Evolutionary conservation across 2,888 invertebrate species (phyloP).

Genomic region (Andrena marginata): DNA sequence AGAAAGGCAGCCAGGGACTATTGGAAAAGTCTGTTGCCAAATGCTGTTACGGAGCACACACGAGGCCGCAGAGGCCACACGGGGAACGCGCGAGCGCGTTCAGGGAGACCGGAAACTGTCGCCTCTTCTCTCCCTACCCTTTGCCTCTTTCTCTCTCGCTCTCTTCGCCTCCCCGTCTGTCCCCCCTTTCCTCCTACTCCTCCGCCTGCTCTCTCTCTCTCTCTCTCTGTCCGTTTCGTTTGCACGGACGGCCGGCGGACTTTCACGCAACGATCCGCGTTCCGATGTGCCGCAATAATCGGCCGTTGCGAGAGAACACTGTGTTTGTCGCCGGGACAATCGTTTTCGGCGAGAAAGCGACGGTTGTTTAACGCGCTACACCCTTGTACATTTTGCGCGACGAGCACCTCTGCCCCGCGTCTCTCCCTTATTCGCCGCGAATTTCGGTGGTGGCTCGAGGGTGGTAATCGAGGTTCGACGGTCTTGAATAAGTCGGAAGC

Average conservation of each 20-base stretch:
- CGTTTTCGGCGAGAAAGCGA: slow-evolving; percentile 63
- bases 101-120: slow-evolving; percentile 73
- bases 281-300: slow-evolving; percentile 74
- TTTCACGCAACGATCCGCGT: slow-evolving; percentile 72
- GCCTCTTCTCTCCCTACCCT: slow-evolving; percentile 60
- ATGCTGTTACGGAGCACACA: slow-evolving; percentile 28
- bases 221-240: slow-evolving; percentile 41
- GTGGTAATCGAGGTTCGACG: too few species aligned
- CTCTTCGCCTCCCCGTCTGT: slow-evolving; percentile 34
- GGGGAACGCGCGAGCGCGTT: slow-evolving; percentile 43
- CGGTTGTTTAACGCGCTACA: slow-evolving; percentile 46
- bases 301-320: slow-evolving; percentile 72
- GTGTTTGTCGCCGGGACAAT: slow-evolving; percentile 54
- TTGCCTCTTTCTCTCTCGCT: slow-evolving; percentile 27
- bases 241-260: slow-evolving; percentile 61
- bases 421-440: too few species aligned
- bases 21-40: slow-evolving; percentile 46
- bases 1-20: background rate
- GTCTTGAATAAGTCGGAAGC: too few species aligned
- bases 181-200: slow-evolving; percentile 39
- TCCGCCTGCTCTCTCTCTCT: background rate
- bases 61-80: background rate
- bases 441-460: too few species aligned
- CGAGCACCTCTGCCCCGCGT: background rate
- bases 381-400: slow-evolving; percentile 2